Evolutionary conservation across 2,113 vertebrate species (phyloP).

Genomic region (Crotophaga sulcirostris): DNA sequence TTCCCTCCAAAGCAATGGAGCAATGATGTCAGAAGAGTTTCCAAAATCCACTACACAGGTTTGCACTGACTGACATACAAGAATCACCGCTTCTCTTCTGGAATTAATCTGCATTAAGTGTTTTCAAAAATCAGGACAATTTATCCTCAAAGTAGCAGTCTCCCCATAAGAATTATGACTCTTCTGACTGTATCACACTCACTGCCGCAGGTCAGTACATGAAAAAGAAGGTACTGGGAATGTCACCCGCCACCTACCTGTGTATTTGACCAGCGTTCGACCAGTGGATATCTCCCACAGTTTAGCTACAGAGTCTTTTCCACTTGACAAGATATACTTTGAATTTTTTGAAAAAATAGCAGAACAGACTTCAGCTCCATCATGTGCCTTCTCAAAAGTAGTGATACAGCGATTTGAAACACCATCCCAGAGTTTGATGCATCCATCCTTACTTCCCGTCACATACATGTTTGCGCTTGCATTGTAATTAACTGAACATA

Average conservation of each 20-base stretch:
- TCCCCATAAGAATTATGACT: neutral
- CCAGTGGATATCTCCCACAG: slow-evolving; percentile 99
- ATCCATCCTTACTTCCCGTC: slow-evolving; percentile 95
- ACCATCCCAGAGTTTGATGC: slow-evolving; percentile 97
- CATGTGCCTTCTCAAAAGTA: slow-evolving; percentile 94
- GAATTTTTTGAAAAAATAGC: slow-evolving; percentile 98
- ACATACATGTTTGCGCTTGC: slow-evolving; percentile 94
- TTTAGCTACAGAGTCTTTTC: slow-evolving; percentile 97
- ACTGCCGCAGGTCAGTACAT: neutral
- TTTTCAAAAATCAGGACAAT: neutral
- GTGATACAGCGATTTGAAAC: slow-evolving; percentile 96
- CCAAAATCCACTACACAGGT: neutral
- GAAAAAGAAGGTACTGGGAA: neutral
- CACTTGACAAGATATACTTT: slow-evolving; percentile 96
- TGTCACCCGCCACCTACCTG: slow-evolving; percentile 77
- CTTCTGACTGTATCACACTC: neutral
- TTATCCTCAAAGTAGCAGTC: neutral
- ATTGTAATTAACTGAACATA: slow-evolving; percentile 93
- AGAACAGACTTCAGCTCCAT: slow-evolving; percentile 95
- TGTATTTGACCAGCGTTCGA: slow-evolving; percentile 94
- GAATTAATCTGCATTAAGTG: neutral
- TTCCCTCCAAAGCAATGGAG: neutral
- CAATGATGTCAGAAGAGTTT: neutral
- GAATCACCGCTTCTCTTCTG: neutral
- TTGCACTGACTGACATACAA: neutral